Evolutionary conservation across 2,888 invertebrate species (phyloP).

Genomic region (Lycaena phlaeas): DNA sequence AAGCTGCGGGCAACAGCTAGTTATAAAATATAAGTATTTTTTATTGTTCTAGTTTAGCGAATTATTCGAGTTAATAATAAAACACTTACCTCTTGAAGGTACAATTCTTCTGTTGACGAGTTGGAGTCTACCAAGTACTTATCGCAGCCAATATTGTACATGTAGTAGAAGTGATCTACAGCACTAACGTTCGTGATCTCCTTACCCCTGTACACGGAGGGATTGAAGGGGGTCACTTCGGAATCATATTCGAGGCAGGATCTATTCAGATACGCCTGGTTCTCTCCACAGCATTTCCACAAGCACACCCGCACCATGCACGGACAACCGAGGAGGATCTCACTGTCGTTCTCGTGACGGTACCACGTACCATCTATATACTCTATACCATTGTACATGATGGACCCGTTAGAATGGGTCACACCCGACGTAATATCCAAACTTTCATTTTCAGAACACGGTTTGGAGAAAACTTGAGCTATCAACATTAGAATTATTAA

Average conservation of each 20-base stretch:
- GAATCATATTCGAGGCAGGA: constrained; percentile 31
- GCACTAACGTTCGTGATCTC: constrained; percentile 29
- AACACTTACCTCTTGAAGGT: constrained; percentile 53
- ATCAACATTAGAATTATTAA: constrained; percentile 22
- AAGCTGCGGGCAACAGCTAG: too few species aligned
- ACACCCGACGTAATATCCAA: constrained; percentile 45
- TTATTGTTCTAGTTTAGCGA: too few species aligned
- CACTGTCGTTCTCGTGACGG: constrained; percentile 31
- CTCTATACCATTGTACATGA: constrained; percentile 39
- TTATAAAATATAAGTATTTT: too few species aligned
- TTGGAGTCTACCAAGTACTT: constrained; percentile 43
- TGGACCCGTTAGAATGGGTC: constrained; percentile 35
- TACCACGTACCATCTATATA: constrained; percentile 42
- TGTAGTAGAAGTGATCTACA: constrained; percentile 42
- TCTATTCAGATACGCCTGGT: constrained; percentile 30
- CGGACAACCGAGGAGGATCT: constrained; percentile 40
- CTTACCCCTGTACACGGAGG: constrained; percentile 40
- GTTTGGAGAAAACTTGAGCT: constrained; percentile 19
- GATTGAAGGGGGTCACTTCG: constrained; percentile 43
- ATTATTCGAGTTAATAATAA: too few species aligned
- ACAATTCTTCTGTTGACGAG: constrained; percentile 31
- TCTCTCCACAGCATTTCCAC: constrained; percentile 46
- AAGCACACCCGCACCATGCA: constrained; percentile 47
- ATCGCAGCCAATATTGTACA: constrained; percentile 36
- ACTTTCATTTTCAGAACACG: constrained; percentile 42